Evolutionary conservation across 1,140 invertebrate species (phyloP).

Genomic region (Drosophila dunni): DNA sequence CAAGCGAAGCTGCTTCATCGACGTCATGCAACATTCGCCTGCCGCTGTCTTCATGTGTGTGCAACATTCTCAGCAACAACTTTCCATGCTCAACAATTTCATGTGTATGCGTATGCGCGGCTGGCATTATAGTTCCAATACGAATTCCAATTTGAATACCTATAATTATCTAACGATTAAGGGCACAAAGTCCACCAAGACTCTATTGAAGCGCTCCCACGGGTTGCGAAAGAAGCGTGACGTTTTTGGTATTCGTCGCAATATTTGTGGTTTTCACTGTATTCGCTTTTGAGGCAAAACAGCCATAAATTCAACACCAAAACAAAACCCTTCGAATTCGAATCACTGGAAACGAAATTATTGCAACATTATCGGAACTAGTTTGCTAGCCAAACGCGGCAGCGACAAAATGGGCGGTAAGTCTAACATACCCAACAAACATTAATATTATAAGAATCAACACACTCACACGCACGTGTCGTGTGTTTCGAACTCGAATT

Average conservation of each 20-base stretch:
- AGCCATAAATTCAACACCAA: neutral
- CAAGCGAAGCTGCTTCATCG: slow-evolving; percentile 33
- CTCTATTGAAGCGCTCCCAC: slow-evolving; percentile 63
- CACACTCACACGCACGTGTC: neutral
- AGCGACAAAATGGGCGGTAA: slow-evolving; percentile 76
- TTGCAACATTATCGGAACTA: slow-evolving; percentile 57
- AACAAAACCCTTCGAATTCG: slow-evolving; percentile 21
- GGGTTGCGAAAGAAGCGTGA: slow-evolving; percentile 66
- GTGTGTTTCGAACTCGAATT: slow-evolving; percentile 15
- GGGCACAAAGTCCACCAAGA: slow-evolving; percentile 42
- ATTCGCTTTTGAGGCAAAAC: slow-evolving; percentile 56
- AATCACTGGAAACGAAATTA: slow-evolving; percentile 34
- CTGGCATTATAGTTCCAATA: slow-evolving; percentile 55
- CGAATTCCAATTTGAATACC: slow-evolving; percentile 19
- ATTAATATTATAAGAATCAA: neutral
- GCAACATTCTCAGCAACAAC: slow-evolving; percentile 77
- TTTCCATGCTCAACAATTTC: slow-evolving; percentile 72
- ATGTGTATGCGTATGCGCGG: slow-evolving; percentile 77
- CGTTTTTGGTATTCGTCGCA: slow-evolving; percentile 33
- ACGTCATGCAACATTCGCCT: slow-evolving; percentile 78
- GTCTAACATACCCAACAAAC: slow-evolving; percentile 19
- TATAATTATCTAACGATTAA: slow-evolving; percentile 37
- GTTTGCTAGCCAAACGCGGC: slow-evolving; percentile 62
- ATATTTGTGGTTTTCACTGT: slow-evolving; percentile 25
- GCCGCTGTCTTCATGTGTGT: slow-evolving; percentile 71